phyloP scores from a whole-genome alignment of 2,888 invertebrate genomes.

The Magallana nippona region DNA sequence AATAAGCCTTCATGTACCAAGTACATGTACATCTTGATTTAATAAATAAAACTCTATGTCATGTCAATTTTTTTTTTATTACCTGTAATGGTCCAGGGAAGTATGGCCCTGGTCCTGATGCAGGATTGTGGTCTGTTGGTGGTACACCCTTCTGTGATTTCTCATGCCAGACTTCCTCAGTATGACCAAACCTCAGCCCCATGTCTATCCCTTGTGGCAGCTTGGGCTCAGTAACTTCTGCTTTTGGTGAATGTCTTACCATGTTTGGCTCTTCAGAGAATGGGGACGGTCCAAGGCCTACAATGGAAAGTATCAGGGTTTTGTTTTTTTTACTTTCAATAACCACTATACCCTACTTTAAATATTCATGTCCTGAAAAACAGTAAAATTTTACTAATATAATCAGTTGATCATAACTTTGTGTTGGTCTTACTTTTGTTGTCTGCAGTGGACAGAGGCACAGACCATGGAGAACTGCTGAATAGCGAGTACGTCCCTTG shows the following conservation, averaged over 20 bases:
- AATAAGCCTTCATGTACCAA: background rate
- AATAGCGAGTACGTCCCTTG: constrained; percentile 75
- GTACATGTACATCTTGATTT: background rate
- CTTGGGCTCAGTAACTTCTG: constrained; percentile 48
- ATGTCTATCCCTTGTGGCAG: constrained; percentile 37
- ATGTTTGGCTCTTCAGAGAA: constrained; percentile 74
- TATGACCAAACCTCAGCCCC: constrained; percentile 56
- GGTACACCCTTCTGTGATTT: constrained; percentile 13
- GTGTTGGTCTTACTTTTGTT: constrained; percentile 59
- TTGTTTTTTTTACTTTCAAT: background rate
- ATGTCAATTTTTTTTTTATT: background rate
- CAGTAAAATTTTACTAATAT: too few species aligned
- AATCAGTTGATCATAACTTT: too few species aligned
- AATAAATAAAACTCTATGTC: background rate
- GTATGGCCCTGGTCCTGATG: constrained; percentile 54
- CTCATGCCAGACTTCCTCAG: constrained; percentile 56
- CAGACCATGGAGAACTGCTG: constrained; percentile 76
- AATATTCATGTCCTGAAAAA: too few species aligned
- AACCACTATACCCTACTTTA: background rate
- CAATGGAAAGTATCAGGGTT: background rate
- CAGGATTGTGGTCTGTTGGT: constrained; percentile 36
- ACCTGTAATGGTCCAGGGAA: constrained; percentile 64
- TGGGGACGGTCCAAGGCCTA: constrained; percentile 74
- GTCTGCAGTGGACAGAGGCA: constrained; percentile 67
- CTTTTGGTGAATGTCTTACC: constrained; percentile 75